phyloP scores from a whole-genome alignment of 2,113 vertebrate genomes.

The Dromas ardeola region DNA sequence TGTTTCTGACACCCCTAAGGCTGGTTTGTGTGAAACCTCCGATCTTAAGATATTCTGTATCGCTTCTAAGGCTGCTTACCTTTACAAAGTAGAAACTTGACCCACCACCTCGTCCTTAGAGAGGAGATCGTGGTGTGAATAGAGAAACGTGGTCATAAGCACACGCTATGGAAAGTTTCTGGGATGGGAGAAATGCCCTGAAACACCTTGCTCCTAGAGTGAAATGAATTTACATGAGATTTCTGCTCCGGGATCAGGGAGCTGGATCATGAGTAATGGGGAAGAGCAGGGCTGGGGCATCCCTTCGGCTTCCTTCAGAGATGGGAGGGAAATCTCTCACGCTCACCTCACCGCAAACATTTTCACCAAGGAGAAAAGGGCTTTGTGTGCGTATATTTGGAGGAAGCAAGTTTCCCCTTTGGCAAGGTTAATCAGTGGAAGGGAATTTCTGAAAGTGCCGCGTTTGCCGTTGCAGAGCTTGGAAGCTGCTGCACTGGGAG shows the following conservation, averaged over 20 bases:
- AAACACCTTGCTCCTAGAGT: neutral
- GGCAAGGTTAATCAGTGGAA: neutral
- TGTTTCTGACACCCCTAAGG: neutral
- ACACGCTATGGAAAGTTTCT: neutral
- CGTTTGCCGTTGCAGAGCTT: neutral
- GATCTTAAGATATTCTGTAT: neutral
- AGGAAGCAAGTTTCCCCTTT: neutral
- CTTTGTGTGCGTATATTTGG: neutral
- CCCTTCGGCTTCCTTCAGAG: neutral
- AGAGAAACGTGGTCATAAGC: neutral
- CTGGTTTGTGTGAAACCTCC: neutral
- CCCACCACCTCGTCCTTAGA: neutral
- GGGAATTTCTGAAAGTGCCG: neutral
- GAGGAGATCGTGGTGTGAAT: neutral
- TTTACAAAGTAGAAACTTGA: neutral
- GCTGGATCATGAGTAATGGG: neutral
- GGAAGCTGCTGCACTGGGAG: neutral
- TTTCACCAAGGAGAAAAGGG: neutral
- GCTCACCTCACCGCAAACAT: accelerated
- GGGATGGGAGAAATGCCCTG: neutral
- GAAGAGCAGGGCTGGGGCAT: neutral
- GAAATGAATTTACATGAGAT: neutral
- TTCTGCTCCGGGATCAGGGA: neutral
- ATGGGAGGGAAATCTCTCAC: neutral
- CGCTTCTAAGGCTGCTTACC: neutral